Evolutionary conservation across 1,140 invertebrate species (phyloP), one percentile per base, ranked within the genome.

Genomic region (Drosophila leontia): DNA sequence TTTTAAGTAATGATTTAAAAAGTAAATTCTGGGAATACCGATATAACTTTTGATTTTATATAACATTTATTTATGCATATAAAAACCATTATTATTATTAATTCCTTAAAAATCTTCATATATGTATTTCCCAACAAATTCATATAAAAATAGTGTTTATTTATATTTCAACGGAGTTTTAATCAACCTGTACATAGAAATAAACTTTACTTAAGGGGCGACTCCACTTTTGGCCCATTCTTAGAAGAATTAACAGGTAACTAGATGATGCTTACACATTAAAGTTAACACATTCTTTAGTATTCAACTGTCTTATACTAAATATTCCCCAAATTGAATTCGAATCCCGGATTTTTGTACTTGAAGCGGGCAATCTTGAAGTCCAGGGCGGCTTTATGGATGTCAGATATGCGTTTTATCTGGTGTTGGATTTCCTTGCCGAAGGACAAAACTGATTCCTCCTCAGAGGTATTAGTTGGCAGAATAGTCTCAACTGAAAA

Each of bases 301-400:
- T 39, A n/a, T 17, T 9, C 6, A 7, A 32, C 0, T n/a, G 23
- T 11, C 7, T 7, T 32, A 23, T 15, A 11, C 72, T 76, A 67
- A 34, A 41, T 8, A 7, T 39, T 15, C 7, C 57, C 39, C 5
- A 68, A 75, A 32, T 71, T 42, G 15, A 78, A 90, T 8, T 90
- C 77, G 60, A 92, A 92, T 15, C 91, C 91, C 15, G 91, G 91
- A 87, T 92, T 92, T 12, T 91, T 92, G 48, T 91, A 92, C 34
- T 92, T 92, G n/a, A 91, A 92, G 6, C 87, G 76, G 23, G 91
- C 91, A 48, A 92, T 91, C 59, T 92, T 86, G 44, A 92, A 92
- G 48, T 84, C 81, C 19, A 92, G 68, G 35, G 81, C 56, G 48
- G 91, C 91, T n/a, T 80, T 75, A n/a, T 92, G 88, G 13, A 92